Percentiles rank a stretch among this genome's conserved stretches.
These are phyloP conservation scores for Podarcis lilfordi DNA, from an alignment of 2,797 vertebrate genomes.

Conservation along the genomic window DNA sequence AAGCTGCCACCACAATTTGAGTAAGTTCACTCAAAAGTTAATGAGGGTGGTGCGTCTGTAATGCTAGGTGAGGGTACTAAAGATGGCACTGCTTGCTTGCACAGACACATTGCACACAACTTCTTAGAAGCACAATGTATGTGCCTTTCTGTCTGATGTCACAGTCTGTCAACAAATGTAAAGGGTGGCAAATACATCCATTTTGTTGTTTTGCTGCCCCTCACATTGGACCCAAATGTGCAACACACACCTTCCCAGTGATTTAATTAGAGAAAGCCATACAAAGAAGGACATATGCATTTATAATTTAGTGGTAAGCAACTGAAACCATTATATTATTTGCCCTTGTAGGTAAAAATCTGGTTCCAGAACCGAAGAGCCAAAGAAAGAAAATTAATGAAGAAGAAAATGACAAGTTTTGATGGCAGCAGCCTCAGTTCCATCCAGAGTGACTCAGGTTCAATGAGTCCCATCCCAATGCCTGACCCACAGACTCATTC, in stretches of 20 bases:
- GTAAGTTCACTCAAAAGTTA: neutral
- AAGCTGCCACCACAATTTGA: neutral
- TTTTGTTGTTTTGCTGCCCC: no score
- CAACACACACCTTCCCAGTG: neutral
- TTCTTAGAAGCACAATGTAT: no score
- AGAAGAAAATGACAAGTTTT: conserved; percentile 93
- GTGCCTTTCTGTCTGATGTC: no score
- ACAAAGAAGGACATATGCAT: neutral
- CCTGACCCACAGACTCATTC: conserved; percentile 86
- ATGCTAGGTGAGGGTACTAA: neutral
- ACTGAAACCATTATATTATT: conserved; percentile 28
- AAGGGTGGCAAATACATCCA: no score
- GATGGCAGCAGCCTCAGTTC: conserved; percentile 87
- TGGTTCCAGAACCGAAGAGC: conserved; percentile 96
- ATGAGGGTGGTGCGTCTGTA: neutral
- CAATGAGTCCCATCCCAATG: conserved; percentile 87
- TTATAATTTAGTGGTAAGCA: neutral
- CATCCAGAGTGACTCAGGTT: conserved; percentile 91
- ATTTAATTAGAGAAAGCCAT: neutral
- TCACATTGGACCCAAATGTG: no score
- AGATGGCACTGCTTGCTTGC: neutral
- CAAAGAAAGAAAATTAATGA: conserved; percentile 92
- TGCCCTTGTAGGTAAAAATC: conserved; percentile 87
- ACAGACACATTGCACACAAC: no score
- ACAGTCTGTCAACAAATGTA: no score